Percentiles rank a stretch among this genome's conserved stretches.
Evolutionary conservation across 2,113 vertebrate species (phyloP).

Genomic region (Tragulus kanchil): DNA sequence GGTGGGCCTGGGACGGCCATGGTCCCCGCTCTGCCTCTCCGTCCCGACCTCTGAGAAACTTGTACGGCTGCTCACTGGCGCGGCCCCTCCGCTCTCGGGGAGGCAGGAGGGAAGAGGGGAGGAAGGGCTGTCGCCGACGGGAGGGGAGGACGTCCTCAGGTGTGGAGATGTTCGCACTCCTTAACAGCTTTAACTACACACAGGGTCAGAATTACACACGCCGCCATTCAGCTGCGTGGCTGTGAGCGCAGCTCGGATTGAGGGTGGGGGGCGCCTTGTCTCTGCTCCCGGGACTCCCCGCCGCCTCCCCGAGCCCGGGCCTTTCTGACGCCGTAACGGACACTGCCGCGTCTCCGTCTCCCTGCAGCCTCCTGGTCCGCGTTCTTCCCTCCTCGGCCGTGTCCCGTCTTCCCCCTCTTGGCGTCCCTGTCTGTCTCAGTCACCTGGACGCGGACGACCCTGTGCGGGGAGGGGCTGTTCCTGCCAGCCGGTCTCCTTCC

Average conservation of each 20-base stretch:
- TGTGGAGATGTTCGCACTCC: background rate
- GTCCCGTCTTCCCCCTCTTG: conserved; percentile 65
- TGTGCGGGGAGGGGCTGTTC: conserved; percentile 70
- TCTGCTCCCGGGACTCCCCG: no score
- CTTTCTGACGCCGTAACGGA: conserved; percentile 75
- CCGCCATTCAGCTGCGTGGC: fast-evolving
- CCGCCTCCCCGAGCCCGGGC: background rate
- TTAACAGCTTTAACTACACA: background rate
- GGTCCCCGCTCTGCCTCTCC: background rate
- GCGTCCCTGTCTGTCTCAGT: conserved; percentile 70
- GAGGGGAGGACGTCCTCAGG: background rate
- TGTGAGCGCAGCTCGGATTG: background rate
- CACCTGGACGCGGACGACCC: conserved; percentile 59
- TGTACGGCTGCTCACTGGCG: no score
- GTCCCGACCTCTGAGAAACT: background rate
- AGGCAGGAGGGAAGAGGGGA: background rate
- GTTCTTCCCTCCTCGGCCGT: conserved; percentile 82
- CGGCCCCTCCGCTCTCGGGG: background rate
- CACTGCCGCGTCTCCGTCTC: conserved; percentile 78
- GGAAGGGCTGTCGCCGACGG: background rate
- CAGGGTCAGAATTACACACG: background rate
- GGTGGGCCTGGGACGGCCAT: fast-evolving
- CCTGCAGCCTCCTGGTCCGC: conserved; percentile 78
- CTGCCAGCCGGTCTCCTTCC: conserved; percentile 34
- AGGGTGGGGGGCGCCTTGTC: no score